phyloP scores from a whole-genome alignment of 2,888 invertebrate species.

The Troilus luridus region DNA sequence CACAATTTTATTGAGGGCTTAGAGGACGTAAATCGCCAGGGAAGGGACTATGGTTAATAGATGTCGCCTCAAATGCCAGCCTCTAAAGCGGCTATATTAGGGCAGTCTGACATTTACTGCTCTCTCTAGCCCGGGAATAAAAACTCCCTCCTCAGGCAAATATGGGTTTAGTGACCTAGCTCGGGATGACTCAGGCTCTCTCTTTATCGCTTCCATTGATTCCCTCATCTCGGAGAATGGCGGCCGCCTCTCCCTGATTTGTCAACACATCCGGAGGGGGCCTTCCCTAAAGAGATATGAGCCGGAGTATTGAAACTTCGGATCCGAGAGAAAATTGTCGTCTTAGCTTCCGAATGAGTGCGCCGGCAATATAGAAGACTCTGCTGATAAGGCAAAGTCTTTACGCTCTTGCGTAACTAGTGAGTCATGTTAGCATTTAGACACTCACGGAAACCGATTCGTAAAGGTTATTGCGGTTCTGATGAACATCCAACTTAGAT shows the following conservation, averaged over 20 bases:
- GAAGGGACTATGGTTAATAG: constrained; percentile 28
- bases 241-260: constrained; percentile 9
- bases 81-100: constrained; percentile 46
- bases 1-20: constrained; percentile 23
- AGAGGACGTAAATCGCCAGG: constrained; percentile 8
- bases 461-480: background rate
- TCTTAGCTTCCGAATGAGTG: constrained; percentile 51
- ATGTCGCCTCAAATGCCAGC: constrained; percentile 46
- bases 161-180: constrained; percentile 33
- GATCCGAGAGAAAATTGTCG: constrained; percentile 50
- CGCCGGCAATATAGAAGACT: constrained; percentile 7
- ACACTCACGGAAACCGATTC: background rate
- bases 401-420: constrained; percentile 7
- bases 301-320: constrained; percentile 27
- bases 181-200: constrained; percentile 21
- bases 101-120: constrained; percentile 31
- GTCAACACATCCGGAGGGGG: constrained; percentile 47
- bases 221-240: constrained; percentile 38
- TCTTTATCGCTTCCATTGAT: constrained; percentile 37
- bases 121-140: background rate
- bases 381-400: background rate
- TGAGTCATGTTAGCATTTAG: background rate
- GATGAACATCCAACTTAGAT: too few relatives aligned
- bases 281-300: constrained; percentile 46
- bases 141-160: background rate